Base-by-base conservation (phyloP, 37 sponge, comb jelly and placozoan species). In the Tethya wilhelma region DNA sequence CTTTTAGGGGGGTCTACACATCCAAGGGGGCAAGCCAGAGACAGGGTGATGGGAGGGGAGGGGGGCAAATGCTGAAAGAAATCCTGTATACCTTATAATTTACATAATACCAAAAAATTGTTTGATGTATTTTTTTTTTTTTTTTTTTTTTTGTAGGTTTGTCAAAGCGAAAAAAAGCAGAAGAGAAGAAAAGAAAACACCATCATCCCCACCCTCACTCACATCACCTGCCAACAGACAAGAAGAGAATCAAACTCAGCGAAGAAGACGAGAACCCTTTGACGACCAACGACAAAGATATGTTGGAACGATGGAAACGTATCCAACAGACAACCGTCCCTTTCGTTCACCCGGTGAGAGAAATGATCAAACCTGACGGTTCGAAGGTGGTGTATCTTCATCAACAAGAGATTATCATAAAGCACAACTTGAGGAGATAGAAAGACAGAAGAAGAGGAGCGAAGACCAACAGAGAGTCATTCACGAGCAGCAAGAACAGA, bases 271-370 rank as follows among this genome's bases (percentile, higher is more conserved):
- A 76, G 9, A 29, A 46, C 17, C 44, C 44, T 9, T 57, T 76
- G 11, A 32, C 81, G 22, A 73, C 76, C 1, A 38, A 64, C 38
- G 89, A 89, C 66, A 75, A 69, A 33, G 25, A 69, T 0, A 44
- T 36, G 12, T 53, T 89, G 43, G 71, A 76, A 6, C 49, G 69
- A 43, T 89, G 89, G 89, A 89, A 89, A 53, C 53, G 64, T 14
- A 28, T 83, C 25, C 84, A 88, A 36, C 65, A 74, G 42, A 40
- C 56, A 6, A 70, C 60, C 0, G 20, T 1, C 0, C 59, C 81
- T 0, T 76, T 76, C 59, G 6, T 41, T 17, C 77, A 76, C 38
- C 75, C 75, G 4, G 20, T 79, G 4, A 44, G 67, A 33, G 68
- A 65, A 56, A 38, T 67, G 3, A 34, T 69, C 41, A 72, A 72